Evolutionary conservation across 2,888 invertebrate genomes (phyloP), one percentile per base, ranked within the genome.

Genomic region (Erebia epiphron): DNA sequence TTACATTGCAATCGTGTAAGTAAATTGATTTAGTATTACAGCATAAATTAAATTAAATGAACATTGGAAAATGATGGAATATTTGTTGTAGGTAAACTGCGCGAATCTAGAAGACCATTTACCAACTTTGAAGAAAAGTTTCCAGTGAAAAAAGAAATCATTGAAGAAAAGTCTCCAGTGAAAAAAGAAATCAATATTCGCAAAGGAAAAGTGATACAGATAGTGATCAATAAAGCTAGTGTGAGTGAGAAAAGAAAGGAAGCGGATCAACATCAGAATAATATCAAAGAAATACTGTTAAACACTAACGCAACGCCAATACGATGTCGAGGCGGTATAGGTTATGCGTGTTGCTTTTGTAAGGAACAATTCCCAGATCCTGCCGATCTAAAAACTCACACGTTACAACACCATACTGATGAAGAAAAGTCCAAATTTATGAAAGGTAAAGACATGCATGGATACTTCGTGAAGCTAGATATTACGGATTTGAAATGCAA

Each of bases 291-390:
- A 46, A 84, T 90, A 68, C 71, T 90, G 5, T 72, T 79, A 2
- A 77, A 82, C 69, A 86, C 91, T 0, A 91, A 90, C 61, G 91
- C 91, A 0, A 91, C 91, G 0, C 91, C 91, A 0, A 87, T 91
- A 7, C 81, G 84, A 16, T 81, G 83, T 57, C 81, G 83, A 14
- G 82, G 81, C 0, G 86, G 87, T 0, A 81, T 83, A 0, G 88
- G 87, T 0, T 91, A 85, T 71, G 74, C 81, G 0, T 91, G 91
- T 73, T 81, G 85, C 3, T 91, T 87, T 71, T 91, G 91, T 68
- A 64, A 79, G 0, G 75, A 82, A n/a, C 82, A 87, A 52, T 87
- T 77, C 65, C 77, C 78, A 41, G 79, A 83, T 13, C 83, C 89
- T 0, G 76, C 79, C 0, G 81, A 84, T 43, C 76, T 91, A 0